These are phyloP conservation scores for Lacanobia wlatinum DNA, from an alignment of 2,888 invertebrate species.

Conservation along the genomic window DNA sequence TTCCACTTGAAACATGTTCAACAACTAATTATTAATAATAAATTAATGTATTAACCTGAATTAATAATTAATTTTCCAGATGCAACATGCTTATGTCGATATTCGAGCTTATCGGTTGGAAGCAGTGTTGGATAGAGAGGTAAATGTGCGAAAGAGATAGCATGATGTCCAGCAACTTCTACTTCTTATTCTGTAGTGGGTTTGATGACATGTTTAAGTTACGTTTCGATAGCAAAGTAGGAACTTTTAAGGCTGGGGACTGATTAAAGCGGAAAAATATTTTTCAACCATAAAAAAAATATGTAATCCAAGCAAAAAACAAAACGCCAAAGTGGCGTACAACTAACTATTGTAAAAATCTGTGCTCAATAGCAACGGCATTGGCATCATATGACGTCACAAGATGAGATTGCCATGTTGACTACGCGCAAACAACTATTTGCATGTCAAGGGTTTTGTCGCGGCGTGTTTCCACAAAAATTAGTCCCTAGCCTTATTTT, in stretches of 20 bases:
- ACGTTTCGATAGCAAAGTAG: constrained; percentile 10
- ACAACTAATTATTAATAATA: constrained; percentile 12
- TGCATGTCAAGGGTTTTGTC: too few relatives aligned
- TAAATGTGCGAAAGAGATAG: constrained; percentile 90
- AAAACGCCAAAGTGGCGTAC: too few relatives aligned
- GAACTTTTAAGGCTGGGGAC: not conserved
- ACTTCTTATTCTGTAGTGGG: constrained; percentile 59
- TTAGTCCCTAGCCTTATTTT: not conserved
- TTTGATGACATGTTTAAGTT: constrained; percentile 53
- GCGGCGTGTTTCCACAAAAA: not conserved
- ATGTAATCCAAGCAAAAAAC: too few relatives aligned
- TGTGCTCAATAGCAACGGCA: not conserved
- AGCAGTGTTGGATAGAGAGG: constrained; percentile 92
- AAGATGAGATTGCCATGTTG: not conserved
- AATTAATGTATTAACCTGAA: constrained; percentile 76
- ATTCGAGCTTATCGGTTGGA: constrained; percentile 91
- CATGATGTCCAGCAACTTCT: constrained; percentile 71
- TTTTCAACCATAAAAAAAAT: too few relatives aligned
- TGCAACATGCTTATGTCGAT: constrained; percentile 91
- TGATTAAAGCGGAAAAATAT: not conserved
- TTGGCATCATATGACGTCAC: not conserved
- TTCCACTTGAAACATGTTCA: constrained; percentile 39
- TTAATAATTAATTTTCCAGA: constrained; percentile 87
- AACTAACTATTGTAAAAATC: too few relatives aligned
- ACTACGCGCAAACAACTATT: not conserved